Conservation (phyloP, 2,888 invertebrate genomes). For the Tenthredo mesomela region DNA sequence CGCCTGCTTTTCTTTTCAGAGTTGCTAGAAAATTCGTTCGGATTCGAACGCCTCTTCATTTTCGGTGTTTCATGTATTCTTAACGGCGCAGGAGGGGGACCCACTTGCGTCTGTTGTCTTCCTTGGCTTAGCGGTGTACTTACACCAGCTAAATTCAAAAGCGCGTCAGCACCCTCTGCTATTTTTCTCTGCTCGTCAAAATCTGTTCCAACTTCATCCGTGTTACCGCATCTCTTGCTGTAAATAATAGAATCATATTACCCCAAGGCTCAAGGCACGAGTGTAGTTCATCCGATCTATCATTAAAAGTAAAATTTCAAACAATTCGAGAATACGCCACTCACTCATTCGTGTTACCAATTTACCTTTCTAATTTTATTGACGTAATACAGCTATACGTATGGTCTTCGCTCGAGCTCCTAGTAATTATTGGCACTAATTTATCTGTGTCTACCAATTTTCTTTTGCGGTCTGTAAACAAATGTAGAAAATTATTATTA, state of each 20-base stretch:
- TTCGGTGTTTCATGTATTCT: slow-evolving; percentile 52
- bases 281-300: background rate
- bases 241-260: background rate
- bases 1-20: slow-evolving; percentile 71
- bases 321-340: background rate
- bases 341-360: background rate
- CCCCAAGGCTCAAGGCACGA: background rate
- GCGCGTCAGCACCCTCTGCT: slow-evolving; percentile 89
- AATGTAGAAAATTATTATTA: slow-evolving; percentile 4
- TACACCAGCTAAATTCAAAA: slow-evolving; percentile 87
- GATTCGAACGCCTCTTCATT: slow-evolving; percentile 64
- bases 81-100: background rate
- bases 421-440: slow-evolving; percentile 86
- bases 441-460: slow-evolving; percentile 71
- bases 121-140: slow-evolving; percentile 71
- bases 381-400: slow-evolving; percentile 86
- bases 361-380: slow-evolving; percentile 72
- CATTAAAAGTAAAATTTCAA: background rate
- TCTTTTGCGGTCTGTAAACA: slow-evolving; percentile 71
- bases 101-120: slow-evolving; percentile 57
- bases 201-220: slow-evolving; percentile 77
- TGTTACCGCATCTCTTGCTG: slow-evolving; percentile 66
- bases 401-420: slow-evolving; percentile 95
- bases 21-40: slow-evolving; percentile 68
- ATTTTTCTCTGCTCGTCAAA: slow-evolving; percentile 86